phyloP scores from a whole-genome alignment of 2,888 invertebrate species.

The Beris morrisii region DNA sequence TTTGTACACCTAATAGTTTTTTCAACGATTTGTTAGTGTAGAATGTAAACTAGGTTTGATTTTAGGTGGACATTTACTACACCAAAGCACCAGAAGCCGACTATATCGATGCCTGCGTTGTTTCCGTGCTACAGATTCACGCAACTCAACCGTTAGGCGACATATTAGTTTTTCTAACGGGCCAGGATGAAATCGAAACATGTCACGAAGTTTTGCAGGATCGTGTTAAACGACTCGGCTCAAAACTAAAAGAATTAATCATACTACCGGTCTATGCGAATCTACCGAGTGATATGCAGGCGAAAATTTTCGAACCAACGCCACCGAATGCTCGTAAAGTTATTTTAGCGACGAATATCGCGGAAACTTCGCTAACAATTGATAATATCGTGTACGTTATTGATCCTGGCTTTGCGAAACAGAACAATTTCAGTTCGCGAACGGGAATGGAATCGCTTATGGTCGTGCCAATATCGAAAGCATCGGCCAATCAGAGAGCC shows the following conservation, averaged over 20 bases:
- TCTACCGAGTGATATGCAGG: slow-evolving; percentile 97
- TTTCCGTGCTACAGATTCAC: slow-evolving; percentile 96
- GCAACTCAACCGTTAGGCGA: slow-evolving; percentile 96
- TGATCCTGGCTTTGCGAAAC: slow-evolving; percentile 99
- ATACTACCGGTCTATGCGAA: slow-evolving; percentile 98
- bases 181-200: slow-evolving; percentile 85
- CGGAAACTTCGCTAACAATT: slow-evolving; percentile 98
- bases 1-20: too few relatives aligned
- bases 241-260: slow-evolving; percentile 88
- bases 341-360: slow-evolving; percentile 97
- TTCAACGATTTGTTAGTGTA: too few relatives aligned
- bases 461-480: slow-evolving; percentile 98
- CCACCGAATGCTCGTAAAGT: slow-evolving; percentile 96
- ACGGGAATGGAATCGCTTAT: slow-evolving; percentile 98
- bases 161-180: slow-evolving; percentile 94
- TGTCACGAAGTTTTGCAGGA: slow-evolving; percentile 89
- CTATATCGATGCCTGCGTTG: slow-evolving; percentile 97
- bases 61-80: slow-evolving; percentile 87
- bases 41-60: too few relatives aligned
- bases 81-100: slow-evolving; percentile 99
- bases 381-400: slow-evolving; percentile 99
- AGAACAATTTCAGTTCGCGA: slow-evolving; percentile 96
- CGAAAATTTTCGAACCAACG: slow-evolving; percentile 97
- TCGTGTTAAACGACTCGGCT: slow-evolving; percentile 86
- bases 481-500: slow-evolving; percentile 96